phyloP scores from a whole-genome alignment of 2,888 invertebrate genomes.

The Drosophila ochracea region DNA sequence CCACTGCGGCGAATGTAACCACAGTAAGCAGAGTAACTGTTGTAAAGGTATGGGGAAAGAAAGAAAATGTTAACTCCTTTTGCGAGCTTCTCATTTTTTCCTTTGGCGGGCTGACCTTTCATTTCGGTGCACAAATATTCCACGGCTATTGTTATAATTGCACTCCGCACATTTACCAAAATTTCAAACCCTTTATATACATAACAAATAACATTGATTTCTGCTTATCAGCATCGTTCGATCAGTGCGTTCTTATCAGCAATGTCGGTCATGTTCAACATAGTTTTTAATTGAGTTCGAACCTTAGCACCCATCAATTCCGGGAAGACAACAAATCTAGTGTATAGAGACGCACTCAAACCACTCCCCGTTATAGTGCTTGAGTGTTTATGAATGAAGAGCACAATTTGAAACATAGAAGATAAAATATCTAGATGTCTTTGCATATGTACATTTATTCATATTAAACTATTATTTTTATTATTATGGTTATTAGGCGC shows the following conservation, averaged over 20 bases:
- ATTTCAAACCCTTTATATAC: constrained; percentile 62
- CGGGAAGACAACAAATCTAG: constrained; percentile 47
- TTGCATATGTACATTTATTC: constrained; percentile 13
- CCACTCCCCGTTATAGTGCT: constrained; percentile 54
- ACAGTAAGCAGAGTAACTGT: constrained; percentile 77
- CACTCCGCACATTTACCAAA: constrained; percentile 65
- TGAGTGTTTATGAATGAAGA: constrained; percentile 46
- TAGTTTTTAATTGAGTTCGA: constrained; percentile 70
- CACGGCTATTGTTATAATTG: constrained; percentile 56
- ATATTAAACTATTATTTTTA: not conserved
- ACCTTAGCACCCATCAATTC: constrained; percentile 49
- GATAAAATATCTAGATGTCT: not conserved
- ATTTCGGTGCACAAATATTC: constrained; percentile 60
- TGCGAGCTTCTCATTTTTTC: not conserved
- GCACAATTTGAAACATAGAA: constrained; percentile 4
- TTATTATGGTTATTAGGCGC: constrained; percentile 37
- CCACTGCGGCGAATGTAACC: constrained; percentile 69
- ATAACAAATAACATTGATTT: constrained; percentile 26
- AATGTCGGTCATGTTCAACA: constrained; percentile 53
- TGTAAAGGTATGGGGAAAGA: not conserved
- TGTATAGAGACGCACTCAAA: constrained; percentile 6
- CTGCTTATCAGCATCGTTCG: constrained; percentile 54
- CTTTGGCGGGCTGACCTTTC: constrained; percentile 59
- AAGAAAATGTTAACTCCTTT: not conserved
- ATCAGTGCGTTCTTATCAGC: constrained; percentile 51